phyloP scores from a whole-genome alignment of 2,888 invertebrate species.

The Linyphia triangularis region DNA sequence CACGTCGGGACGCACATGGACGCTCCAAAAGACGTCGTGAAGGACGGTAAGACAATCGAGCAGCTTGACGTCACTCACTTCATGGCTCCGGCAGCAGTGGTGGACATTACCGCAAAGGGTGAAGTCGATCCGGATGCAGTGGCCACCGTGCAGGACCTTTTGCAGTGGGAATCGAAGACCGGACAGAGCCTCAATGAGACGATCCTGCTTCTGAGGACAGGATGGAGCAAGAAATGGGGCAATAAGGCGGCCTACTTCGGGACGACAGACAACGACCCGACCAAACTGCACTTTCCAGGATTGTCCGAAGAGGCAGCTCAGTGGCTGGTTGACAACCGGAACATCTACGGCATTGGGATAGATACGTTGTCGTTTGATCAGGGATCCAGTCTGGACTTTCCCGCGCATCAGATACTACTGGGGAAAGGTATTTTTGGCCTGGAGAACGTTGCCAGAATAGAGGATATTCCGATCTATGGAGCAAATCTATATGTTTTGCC shows the following conservation, averaged over 20 bases:
- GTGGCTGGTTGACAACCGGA: constrained; percentile 83
- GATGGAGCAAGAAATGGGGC: constrained; percentile 79
- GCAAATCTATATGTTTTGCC: constrained; percentile 82
- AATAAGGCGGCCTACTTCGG: constrained; percentile 75
- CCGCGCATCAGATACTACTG: constrained; percentile 82
- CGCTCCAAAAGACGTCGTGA: constrained; percentile 33
- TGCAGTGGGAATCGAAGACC: constrained; percentile 80
- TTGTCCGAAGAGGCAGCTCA: constrained; percentile 83
- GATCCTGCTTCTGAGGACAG: constrained; percentile 81
- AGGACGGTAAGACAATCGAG: constrained; percentile 4
- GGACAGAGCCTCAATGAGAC: constrained; percentile 80
- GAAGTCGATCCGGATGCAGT: constrained; percentile 54
- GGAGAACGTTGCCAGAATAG: constrained; percentile 83
- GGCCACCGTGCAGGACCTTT: constrained; percentile 70
- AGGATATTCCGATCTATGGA: constrained; percentile 78
- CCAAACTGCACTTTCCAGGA: constrained; percentile 80
- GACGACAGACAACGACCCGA: constrained; percentile 58
- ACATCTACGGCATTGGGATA: constrained; percentile 84
- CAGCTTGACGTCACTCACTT: constrained; percentile 24
- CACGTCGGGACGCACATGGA: constrained; percentile 70
- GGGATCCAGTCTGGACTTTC: constrained; percentile 81
- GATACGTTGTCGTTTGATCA: constrained; percentile 85
- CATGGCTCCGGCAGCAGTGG: constrained; percentile 60
- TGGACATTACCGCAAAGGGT: constrained; percentile 46
- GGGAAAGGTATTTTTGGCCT: constrained; percentile 81